Evolutionary conservation across 23 tunicate species (phyloP).

Genomic region (Diplosoma virens): DNA sequence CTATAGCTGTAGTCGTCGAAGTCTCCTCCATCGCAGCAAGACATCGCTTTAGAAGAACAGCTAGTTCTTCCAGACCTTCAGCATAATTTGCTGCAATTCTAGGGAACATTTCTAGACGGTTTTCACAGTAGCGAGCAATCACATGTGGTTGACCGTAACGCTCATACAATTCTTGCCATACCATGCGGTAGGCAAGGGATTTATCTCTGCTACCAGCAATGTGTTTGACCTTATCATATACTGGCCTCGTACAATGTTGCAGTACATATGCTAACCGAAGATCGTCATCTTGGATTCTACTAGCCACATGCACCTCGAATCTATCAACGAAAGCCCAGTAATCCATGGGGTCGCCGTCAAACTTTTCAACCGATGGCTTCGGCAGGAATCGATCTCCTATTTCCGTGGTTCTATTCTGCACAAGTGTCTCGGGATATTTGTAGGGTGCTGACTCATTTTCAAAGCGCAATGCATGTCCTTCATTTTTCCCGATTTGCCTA

Average conservation of each 20-base stretch:
- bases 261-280: conserved; percentile 15
- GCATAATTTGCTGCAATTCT: neutral
- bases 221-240: conserved; percentile 25
- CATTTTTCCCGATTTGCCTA: too few relatives aligned
- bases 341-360: conserved; percentile 41
- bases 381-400: conserved; percentile 27
- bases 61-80: conserved; percentile 19
- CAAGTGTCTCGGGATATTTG: too few relatives aligned
- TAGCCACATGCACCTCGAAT: conserved; percentile 18
- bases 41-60: conserved; percentile 1
- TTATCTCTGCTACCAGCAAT: neutral
- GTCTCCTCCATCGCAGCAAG: conserved; percentile 3
- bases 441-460: too few relatives aligned
- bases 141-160: conserved; percentile 38
- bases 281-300: conserved; percentile 4
- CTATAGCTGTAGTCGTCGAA: neutral
- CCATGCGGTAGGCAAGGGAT: neutral
- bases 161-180: conserved; percentile 16
- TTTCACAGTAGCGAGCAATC: conserved; percentile 15
- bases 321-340: conserved; percentile 32
- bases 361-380: conserved; percentile 25
- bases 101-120: neutral
- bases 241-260: conserved; percentile 24
- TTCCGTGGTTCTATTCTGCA: too few relatives aligned
- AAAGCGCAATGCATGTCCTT: too few relatives aligned